These are phyloP conservation scores for Sarcophaga carnaria DNA, from an alignment of 2,888 invertebrate genomes.

Conservation along the genomic window DNA sequence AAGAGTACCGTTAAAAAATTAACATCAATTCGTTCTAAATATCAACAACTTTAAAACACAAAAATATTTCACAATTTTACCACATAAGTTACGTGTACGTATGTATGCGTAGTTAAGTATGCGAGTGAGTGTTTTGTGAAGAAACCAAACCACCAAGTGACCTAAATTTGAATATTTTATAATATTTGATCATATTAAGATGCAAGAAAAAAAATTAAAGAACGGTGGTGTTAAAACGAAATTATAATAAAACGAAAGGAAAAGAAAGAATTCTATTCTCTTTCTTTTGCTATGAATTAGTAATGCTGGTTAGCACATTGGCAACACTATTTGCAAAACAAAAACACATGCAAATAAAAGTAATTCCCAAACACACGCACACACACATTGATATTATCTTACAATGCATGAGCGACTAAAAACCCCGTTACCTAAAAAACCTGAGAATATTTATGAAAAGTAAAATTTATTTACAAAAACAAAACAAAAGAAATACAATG, in stretches of 20 bases:
- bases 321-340: neutral
- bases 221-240: neutral
- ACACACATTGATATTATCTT: neutral
- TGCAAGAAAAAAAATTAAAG: neutral
- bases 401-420: conserved; percentile 44
- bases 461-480: conserved; percentile 54
- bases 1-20: neutral
- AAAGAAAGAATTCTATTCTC: conserved; percentile 11
- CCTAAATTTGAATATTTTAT: conserved; percentile 52
- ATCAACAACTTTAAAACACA: neutral
- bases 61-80: conserved; percentile 32
- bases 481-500: conserved; percentile 13
- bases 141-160: conserved; percentile 23
- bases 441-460: conserved; percentile 65
- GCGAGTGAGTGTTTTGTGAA: too few species aligned
- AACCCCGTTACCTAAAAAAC: conserved; percentile 60
- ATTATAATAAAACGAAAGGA: neutral
- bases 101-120: too few species aligned
- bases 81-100: conserved; percentile 14
- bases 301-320: conserved; percentile 1
- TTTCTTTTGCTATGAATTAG: conserved; percentile 1
- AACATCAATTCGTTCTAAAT: conserved; percentile 23
- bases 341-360: conserved; percentile 7
- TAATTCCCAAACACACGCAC: neutral
- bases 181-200: conserved; percentile 24